phyloP scores from a whole-genome alignment of 2,888 invertebrate species.

The Bugula neritina region DNA sequence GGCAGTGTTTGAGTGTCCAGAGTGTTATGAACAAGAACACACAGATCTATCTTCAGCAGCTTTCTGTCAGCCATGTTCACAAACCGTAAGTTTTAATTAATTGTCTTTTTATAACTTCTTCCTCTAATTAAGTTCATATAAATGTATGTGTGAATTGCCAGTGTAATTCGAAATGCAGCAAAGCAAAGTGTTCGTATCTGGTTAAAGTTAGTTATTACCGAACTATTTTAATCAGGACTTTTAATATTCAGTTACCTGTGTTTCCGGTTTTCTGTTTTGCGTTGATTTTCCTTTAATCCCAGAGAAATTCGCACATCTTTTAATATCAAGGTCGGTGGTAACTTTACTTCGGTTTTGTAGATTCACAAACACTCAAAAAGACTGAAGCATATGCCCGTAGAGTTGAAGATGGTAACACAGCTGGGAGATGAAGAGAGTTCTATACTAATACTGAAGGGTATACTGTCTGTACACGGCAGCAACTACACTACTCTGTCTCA shows the following conservation, averaged over 20 bases:
- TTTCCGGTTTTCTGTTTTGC: no score
- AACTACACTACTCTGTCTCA: background rate
- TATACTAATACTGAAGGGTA: background rate
- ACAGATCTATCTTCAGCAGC: slow-evolving; percentile 73
- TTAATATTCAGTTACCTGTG: no score
- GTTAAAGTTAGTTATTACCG: no score
- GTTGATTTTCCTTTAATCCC: no score
- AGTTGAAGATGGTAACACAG: background rate
- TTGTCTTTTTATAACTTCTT: no score
- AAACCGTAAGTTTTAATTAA: slow-evolving; percentile 62
- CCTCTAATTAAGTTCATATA: no score
- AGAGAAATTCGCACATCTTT: no score
- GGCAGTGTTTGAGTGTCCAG: slow-evolving; percentile 81
- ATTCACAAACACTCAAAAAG: slow-evolving; percentile 11
- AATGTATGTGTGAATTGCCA: no score
- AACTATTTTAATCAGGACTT: no score
- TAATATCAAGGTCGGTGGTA: no score
- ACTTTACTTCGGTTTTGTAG: background rate
- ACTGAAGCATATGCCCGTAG: background rate
- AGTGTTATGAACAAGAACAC: slow-evolving; percentile 72
- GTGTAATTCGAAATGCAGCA: no score
- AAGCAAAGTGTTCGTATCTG: no score
- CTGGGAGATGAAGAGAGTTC: background rate
- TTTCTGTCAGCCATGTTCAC: slow-evolving; percentile 71
- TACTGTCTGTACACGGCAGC: background rate